Evolutionary conservation across 2,113 vertebrate genomes (phyloP).

Genomic region (Elephas maximus): DNA sequence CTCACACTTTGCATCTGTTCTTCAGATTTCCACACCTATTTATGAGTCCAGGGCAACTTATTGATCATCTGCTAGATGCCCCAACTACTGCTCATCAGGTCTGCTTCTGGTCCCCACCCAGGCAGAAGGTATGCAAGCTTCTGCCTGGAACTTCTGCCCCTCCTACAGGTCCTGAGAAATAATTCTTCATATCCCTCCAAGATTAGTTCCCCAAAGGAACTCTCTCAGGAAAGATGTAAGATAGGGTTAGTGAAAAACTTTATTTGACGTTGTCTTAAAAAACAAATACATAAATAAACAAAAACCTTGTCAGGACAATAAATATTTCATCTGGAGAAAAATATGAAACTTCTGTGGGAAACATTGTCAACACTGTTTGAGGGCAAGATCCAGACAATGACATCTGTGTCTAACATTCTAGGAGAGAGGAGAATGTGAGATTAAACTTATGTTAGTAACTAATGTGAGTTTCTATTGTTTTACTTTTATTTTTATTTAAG

Average conservation of each 20-base stretch:
- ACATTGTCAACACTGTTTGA: neutral
- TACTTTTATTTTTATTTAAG: neutral
- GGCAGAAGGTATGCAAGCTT: neutral
- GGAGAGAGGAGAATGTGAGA: neutral
- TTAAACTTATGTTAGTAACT: neutral
- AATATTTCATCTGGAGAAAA: conserved; percentile 26
- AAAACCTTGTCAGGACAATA: neutral
- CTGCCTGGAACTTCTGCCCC: neutral
- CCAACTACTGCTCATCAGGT: neutral
- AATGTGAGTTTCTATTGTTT: neutral
- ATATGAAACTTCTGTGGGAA: neutral
- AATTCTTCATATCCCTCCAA: neutral
- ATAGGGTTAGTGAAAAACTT: neutral
- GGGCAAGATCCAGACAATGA: neutral
- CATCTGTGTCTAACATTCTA: neutral
- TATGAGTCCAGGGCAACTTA: no score
- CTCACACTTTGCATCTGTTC: neutral
- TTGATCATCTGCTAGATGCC: neutral
- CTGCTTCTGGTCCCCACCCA: neutral
- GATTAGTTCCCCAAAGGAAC: neutral
- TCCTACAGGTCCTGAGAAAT: neutral
- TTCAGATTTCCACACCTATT: neutral
- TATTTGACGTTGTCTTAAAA: neutral
- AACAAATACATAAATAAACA: neutral
- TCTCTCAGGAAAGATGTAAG: neutral